Conservation (phyloP, 2,797 vertebrate species). For the Halcyon badia region DNA sequence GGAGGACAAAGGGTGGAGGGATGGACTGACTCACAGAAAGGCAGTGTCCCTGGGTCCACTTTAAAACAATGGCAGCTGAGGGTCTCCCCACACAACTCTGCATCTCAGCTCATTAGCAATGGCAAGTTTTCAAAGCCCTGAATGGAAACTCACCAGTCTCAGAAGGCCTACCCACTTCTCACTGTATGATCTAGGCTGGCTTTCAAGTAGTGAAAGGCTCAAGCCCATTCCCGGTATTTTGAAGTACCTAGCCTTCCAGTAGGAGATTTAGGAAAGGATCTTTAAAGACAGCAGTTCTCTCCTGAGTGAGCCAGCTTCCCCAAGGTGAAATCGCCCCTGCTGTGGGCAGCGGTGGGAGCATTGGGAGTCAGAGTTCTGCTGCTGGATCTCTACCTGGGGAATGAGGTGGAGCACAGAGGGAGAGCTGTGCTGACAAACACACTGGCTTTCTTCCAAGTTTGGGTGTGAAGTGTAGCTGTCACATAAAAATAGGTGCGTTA, state of each 20-base stretch:
- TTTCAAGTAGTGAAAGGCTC: background rate
- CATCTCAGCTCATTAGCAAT: background rate
- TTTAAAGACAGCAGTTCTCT: background rate
- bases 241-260: background rate
- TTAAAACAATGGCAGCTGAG: background rate
- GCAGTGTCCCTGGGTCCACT: background rate
- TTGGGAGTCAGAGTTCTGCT: background rate
- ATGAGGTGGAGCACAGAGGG: background rate
- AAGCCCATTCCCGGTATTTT: background rate
- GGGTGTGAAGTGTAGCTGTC: background rate
- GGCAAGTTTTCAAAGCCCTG: background rate
- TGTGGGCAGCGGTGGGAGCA: background rate
- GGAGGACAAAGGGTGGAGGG: background rate
- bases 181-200: background rate
- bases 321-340: background rate
- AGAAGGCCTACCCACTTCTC: fast-evolving
- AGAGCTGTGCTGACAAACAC: background rate
- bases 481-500: background rate
- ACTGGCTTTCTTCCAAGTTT: background rate
- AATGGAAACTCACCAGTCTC: background rate
- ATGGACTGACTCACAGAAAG: background rate
- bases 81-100: background rate
- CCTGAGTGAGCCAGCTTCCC: background rate
- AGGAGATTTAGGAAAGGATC: background rate
- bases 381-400: background rate